These are phyloP conservation scores for Caenorhabditis panamensis DNA, from an alignment of 2,888 invertebrate genomes.

Conservation along the genomic window DNA sequence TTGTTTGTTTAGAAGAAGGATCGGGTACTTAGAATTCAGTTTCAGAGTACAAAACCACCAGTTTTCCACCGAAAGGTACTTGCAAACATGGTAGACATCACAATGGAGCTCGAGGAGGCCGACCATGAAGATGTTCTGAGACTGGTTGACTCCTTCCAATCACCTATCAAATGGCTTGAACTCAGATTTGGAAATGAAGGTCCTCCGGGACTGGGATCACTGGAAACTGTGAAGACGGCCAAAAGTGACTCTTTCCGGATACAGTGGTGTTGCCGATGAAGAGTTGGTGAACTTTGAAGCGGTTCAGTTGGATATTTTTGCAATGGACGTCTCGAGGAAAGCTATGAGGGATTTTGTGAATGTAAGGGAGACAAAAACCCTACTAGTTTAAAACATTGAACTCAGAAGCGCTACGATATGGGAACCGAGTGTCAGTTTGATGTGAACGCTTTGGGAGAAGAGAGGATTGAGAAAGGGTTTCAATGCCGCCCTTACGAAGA, in stretches of 20 bases:
- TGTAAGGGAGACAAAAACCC: background rate
- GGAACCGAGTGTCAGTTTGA: background rate
- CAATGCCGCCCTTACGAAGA: background rate
- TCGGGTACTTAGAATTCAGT: no score
- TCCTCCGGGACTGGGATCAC: background rate
- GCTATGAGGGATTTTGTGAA: background rate
- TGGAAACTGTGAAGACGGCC: background rate
- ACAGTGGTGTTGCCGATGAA: background rate
- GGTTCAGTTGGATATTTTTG: background rate
- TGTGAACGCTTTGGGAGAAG: background rate
- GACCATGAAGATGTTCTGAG: background rate
- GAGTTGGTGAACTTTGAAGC: background rate
- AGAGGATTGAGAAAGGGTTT: background rate
- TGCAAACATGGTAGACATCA: background rate
- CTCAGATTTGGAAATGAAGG: background rate
- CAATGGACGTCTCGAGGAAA: background rate
- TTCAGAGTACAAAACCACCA: background rate
- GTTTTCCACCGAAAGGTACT: background rate
- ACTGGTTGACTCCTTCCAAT: background rate
- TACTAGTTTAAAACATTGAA: background rate
- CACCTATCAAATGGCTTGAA: constrained; percentile 1
- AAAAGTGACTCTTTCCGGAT: background rate
- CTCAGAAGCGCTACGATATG: background rate
- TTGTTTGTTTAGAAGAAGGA: background rate
- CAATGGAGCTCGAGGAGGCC: background rate